phyloP scores from a whole-genome alignment of 2,888 invertebrate genomes.

The Liodrosophila aerea region DNA sequence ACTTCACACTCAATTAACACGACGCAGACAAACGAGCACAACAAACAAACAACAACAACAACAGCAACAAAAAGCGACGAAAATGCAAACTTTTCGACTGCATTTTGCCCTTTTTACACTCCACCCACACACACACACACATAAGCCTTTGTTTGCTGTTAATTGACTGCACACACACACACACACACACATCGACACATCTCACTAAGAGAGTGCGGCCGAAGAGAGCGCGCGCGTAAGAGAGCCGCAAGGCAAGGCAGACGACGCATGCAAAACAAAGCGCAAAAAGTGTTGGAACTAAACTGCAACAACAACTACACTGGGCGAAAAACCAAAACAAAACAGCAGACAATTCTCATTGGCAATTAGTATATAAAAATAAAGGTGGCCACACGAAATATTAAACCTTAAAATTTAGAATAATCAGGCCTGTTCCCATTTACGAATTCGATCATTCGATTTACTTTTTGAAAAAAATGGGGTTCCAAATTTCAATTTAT shows the following conservation, averaged over 20 bases:
- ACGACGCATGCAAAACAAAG: conserved; percentile 42
- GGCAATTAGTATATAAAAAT: no score
- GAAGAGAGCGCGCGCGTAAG: conserved; percentile 4
- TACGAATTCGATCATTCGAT: no score
- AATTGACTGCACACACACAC: conserved; percentile 67
- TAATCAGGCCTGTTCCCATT: no score
- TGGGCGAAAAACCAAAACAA: no score
- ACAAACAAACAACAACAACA: conserved; percentile 19
- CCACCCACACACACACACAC: conserved; percentile 19
- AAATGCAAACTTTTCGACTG: conserved; percentile 54
- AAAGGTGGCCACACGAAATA: no score
- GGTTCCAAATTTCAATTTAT: no score
- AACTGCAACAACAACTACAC: conserved; percentile 22
- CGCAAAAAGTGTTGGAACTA: conserved; percentile 14
- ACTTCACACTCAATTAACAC: conserved; percentile 77
- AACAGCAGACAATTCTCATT: no score
- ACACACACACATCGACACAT: conserved; percentile 20
- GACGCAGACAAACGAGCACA: conserved; percentile 58
- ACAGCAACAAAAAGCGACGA: conserved; percentile 34
- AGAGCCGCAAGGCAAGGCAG: conserved; percentile 20
- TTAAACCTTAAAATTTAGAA: no score
- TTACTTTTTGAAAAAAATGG: no score
- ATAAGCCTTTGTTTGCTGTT: conserved; percentile 67
- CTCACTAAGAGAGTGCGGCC: conserved; percentile 10
- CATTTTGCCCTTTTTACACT: conserved; percentile 39